These are phyloP conservation scores for Sisor rabdophorus DNA, from an alignment of 2,113 vertebrate species.

Conservation along the genomic window DNA sequence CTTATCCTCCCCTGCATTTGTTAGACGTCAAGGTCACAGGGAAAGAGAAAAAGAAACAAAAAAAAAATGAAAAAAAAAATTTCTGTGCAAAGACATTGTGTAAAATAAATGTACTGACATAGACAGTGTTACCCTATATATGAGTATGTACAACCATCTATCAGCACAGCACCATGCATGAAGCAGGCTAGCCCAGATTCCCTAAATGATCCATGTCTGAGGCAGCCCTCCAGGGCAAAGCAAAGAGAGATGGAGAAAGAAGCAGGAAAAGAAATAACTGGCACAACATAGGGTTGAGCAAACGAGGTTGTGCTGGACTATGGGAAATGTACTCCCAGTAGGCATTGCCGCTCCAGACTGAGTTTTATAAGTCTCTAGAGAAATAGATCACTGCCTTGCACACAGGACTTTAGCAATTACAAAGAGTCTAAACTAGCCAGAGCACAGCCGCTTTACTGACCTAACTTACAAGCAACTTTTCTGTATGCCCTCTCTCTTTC, in stretches of 20 bases:
- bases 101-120: constrained; percentile 33
- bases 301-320: constrained; percentile 40
- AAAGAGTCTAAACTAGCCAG: constrained; percentile 30
- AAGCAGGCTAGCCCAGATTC: constrained; percentile 46
- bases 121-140: constrained; percentile 35
- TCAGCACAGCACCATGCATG: constrained; percentile 42
- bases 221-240: constrained; percentile 36
- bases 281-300: constrained; percentile 35
- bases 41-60: constrained; percentile 24
- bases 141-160: constrained; percentile 36
- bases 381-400: constrained; percentile 37
- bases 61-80: constrained; percentile 26
- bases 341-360: constrained; percentile 42
- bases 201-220: constrained; percentile 53
- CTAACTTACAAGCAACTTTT: constrained; percentile 7
- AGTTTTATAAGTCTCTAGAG: constrained; percentile 48
- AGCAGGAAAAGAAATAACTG: constrained; percentile 18
- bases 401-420: constrained; percentile 44
- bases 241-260: constrained; percentile 18
- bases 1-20: constrained; percentile 18
- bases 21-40: constrained; percentile 41
- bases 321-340: constrained; percentile 44
- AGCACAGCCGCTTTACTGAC: constrained; percentile 22
- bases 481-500: neutral
- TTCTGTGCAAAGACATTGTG: constrained; percentile 19